Percentiles rank a stretch among this genome's conserved stretches.
Conservation (phyloP, 2,888 invertebrate species). For the Lomographa bimaculata region DNA sequence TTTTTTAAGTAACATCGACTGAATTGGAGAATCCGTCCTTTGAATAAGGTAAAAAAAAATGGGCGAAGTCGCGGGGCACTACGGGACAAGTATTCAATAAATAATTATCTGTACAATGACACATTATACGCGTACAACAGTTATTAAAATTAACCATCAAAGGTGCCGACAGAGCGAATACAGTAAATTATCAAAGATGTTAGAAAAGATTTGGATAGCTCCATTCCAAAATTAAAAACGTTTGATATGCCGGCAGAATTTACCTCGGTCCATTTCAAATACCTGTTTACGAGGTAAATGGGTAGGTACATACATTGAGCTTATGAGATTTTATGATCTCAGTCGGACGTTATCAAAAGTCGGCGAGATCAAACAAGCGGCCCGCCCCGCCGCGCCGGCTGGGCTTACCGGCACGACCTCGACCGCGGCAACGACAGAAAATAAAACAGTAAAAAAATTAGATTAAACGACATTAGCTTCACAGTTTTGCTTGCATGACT, state of each 20-base stretch:
- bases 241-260: conserved; percentile 26
- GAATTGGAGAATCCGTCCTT: no score
- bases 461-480: conserved; percentile 41
- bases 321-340: conserved; percentile 54
- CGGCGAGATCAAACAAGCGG: conserved; percentile 48
- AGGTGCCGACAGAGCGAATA: conserved; percentile 14
- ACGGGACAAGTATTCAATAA: no score
- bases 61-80: no score
- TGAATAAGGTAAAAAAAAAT: no score
- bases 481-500: conserved; percentile 24
- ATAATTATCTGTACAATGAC: no score
- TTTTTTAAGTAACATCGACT: no score
- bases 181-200: conserved; percentile 15
- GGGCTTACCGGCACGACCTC: conserved; percentile 40
- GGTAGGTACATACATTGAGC: conserved; percentile 42
- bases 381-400: conserved; percentile 37
- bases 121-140: no score
- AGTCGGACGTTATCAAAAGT: conserved; percentile 52
- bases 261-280: conserved; percentile 29
- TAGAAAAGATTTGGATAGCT: conserved; percentile 16
- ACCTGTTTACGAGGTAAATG: conserved; percentile 40
- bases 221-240: conserved; percentile 24
- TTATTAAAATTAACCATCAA: conserved; percentile 16
- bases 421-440: conserved; percentile 42
- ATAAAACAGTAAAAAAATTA: conserved; percentile 39